Conservation (phyloP, 2,888 invertebrate species). For the Conops quadrifasciatus region DNA sequence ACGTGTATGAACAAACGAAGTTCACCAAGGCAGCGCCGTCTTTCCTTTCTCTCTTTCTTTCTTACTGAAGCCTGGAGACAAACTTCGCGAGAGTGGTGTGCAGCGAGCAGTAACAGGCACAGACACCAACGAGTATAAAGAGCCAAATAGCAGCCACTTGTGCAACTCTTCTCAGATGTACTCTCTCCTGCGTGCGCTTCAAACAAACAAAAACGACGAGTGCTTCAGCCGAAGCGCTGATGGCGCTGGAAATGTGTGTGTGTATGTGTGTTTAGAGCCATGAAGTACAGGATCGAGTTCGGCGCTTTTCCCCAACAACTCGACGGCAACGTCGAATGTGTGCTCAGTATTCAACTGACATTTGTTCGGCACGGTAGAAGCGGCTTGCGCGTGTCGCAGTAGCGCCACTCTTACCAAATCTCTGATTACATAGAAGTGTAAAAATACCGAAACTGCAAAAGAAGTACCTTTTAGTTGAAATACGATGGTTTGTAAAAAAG, state of each 20-base stretch:
- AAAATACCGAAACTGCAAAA: conserved; percentile 11
- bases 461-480: conserved; percentile 16
- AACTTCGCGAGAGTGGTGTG: conserved; percentile 3
- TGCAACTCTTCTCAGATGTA: not conserved
- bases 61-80: not conserved
- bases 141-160: not conserved
- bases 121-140: too few species aligned
- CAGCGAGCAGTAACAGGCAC: too few species aligned
- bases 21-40: not conserved
- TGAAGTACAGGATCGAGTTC: conserved; percentile 14
- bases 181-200: not conserved
- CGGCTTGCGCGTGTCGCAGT: conserved; percentile 53
- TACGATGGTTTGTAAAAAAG: not conserved
- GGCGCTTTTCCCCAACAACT: conserved; percentile 5
- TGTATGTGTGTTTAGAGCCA: too few species aligned
- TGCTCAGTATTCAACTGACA: conserved; percentile 63
- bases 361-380: conserved; percentile 63
- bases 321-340: not conserved
- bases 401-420: conserved; percentile 3
- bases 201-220: conserved; percentile 14
- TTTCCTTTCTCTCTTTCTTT: not conserved
- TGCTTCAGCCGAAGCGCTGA: not conserved
- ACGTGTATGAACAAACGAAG: too few species aligned
- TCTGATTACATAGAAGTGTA: conserved; percentile 17
- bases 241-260: not conserved